Conservation (phyloP, 2,797 vertebrate genomes). For the Aplochiton taeniatus region DNA sequence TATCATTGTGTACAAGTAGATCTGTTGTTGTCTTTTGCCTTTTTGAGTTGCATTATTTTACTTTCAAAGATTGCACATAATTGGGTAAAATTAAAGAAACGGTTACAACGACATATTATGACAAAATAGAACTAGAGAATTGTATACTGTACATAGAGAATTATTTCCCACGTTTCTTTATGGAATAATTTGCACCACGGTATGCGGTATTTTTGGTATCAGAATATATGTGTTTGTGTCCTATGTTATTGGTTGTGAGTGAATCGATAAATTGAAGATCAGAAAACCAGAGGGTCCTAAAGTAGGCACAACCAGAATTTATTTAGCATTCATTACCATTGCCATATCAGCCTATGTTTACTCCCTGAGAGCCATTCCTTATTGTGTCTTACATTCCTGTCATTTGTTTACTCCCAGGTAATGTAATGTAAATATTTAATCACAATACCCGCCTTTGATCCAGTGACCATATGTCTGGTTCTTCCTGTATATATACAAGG, state of each 20-base stretch:
- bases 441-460: conserved; percentile 55
- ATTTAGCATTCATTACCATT: too few relatives aligned
- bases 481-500: conserved; percentile 49
- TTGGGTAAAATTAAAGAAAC: conserved; percentile 25
- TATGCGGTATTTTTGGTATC: too few relatives aligned
- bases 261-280: too few relatives aligned
- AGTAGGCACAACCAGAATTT: too few relatives aligned
- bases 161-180: too few relatives aligned
- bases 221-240: too few relatives aligned
- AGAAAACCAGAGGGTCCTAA: too few relatives aligned
- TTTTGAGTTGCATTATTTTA: conserved; percentile 41
- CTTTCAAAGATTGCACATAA: conserved; percentile 63
- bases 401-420: conserved; percentile 44
- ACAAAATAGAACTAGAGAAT: neutral
- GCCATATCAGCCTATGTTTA: too few relatives aligned
- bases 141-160: neutral
- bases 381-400: conserved; percentile 58
- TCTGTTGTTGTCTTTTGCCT: conserved; percentile 58
- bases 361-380: conserved; percentile 26
- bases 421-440: conserved; percentile 71
- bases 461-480: conserved; percentile 47
- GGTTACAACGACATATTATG: neutral
- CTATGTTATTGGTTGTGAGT: too few relatives aligned
- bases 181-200: too few relatives aligned
- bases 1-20: conserved; percentile 69